These are phyloP conservation scores for Epistrophe grossulariae DNA, from an alignment of 2,888 invertebrate genomes.

Conservation along the genomic window DNA sequence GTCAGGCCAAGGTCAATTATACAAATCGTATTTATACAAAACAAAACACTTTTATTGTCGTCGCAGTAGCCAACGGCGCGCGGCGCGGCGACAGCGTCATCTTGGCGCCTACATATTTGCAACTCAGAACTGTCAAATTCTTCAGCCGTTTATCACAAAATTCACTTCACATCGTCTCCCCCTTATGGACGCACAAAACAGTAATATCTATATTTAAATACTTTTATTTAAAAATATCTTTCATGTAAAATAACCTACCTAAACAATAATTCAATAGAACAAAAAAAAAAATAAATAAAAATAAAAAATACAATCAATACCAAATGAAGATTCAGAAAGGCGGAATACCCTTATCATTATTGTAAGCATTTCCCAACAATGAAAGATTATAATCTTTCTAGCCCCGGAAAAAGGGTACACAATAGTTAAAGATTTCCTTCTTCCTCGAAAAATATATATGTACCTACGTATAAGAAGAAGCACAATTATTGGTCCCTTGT, in stretches of 20 bases:
- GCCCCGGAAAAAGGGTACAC: constrained; percentile 38
- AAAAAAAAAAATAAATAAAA: constrained; percentile 16
- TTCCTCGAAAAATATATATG: neutral
- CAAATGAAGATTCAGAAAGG: constrained; percentile 22
- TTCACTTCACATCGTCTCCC: neutral
- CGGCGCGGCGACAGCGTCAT: neutral
- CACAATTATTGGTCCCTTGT: constrained; percentile 4
- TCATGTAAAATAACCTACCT: constrained; percentile 32
- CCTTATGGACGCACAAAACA: neutral
- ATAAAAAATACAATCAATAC: constrained; percentile 37
- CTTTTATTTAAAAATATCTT: neutral
- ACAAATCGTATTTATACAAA: neutral
- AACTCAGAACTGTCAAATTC: constrained; percentile 23
- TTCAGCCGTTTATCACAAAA: neutral
- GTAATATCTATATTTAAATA: neutral
- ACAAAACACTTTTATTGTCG: neutral
- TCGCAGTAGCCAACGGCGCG: no score
- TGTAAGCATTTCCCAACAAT: constrained; percentile 36
- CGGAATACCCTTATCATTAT: constrained; percentile 38
- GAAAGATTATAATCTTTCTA: constrained; percentile 44
- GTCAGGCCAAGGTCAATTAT: constrained; percentile 49
- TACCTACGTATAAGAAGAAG: constrained; percentile 1
- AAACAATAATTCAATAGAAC: neutral
- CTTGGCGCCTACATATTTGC: neutral
- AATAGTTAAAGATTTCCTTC: constrained; percentile 30